Evolutionary conservation across 2,888 invertebrate species (phyloP), one percentile per base, ranked within the genome.

Genomic region (Crematogaster levior): DNA sequence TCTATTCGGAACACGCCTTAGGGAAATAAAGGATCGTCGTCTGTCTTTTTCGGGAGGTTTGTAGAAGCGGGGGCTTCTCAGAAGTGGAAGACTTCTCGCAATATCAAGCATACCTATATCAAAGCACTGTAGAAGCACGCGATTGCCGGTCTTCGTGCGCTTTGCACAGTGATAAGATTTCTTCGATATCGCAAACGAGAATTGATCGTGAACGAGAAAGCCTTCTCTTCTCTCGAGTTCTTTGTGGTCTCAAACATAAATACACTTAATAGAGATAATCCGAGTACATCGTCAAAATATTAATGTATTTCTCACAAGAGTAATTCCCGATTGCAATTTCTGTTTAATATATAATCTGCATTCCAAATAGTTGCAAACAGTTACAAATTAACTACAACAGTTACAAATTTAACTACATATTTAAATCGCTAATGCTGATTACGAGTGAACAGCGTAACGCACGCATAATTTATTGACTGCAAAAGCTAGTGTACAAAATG

Each of bases 111-210:
- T 83, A 84, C 88, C 81, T 80, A 86, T 86, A 90, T 90, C 91
- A 90, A 90, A 90, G 90, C 65, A 85, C 86, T 86, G 84, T 87
- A 73, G 82, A 73, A 79, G 83, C 79, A 72, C 72, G 58, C 82
- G 81, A 80, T 79, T 84, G 73, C 21, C 70, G 84, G 77, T 68
- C 83, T 70, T 81, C 79, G 74, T 66, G 79, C 56, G 86, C 90
- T 90, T 90, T 91, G 90, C 91, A 90, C 91, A 90, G 72, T 83
- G 90, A 90, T 90, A 90, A 90, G 91, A 90, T 90, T 90, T 80
- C 89, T 77, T 83, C 85, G 87, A 87, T 90, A 87, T 82, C 77
- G 68, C 5, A 56, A 68, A 77, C 70, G 53, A 77, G 81, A 61
- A 56, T 73, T 84, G 85, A 86, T 86, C 88, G 85, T 82, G 53